phyloP scores from a whole-genome alignment of 2,888 invertebrate species.

The Zygaena filipendulae region DNA sequence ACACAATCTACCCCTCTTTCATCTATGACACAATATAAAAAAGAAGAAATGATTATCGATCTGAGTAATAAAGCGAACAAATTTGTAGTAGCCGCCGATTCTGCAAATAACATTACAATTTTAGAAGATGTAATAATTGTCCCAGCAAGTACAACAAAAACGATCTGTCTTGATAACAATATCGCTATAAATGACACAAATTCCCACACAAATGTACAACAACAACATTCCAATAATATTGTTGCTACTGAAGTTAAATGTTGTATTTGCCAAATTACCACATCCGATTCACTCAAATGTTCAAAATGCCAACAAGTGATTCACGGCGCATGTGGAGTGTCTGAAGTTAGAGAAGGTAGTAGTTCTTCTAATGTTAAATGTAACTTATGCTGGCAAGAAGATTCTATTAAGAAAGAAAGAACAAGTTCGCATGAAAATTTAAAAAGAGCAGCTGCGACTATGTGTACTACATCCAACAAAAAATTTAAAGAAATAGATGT shows the following conservation, averaged over 20 bases:
- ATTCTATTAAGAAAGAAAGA: conserved; percentile 8
- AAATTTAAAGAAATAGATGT: no score
- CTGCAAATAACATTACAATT: conserved; percentile 10
- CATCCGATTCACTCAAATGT: conserved; percentile 11
- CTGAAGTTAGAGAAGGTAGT: conserved; percentile 2
- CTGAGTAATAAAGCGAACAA: conserved; percentile 5
- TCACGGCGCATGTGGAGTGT: conserved; percentile 3
- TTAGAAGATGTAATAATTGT: conserved; percentile 11
- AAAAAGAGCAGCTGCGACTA: conserved; percentile 10
- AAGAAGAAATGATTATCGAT: conserved; percentile 3
- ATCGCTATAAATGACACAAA: conserved; percentile 9
- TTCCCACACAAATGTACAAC: conserved; percentile 10
- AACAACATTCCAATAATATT: conserved; percentile 11
- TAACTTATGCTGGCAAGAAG: conserved; percentile 5
- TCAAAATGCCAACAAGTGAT: conserved; percentile 10
- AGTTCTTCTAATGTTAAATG: conserved; percentile 2
- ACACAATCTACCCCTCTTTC: conserved; percentile 7
- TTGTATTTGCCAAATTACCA: conserved; percentile 11
- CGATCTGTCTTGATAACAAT: conserved; percentile 9
- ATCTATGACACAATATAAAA: conserved; percentile 9
- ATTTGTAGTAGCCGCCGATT: conserved; percentile 1
- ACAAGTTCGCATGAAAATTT: conserved; percentile 3
- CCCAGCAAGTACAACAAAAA: conserved; percentile 10
- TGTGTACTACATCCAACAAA: no score
- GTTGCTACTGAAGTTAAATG: conserved; percentile 10